Evolutionary conservation across 2,797 vertebrate genomes (phyloP).

Genomic region (Danio aesculapii): DNA sequence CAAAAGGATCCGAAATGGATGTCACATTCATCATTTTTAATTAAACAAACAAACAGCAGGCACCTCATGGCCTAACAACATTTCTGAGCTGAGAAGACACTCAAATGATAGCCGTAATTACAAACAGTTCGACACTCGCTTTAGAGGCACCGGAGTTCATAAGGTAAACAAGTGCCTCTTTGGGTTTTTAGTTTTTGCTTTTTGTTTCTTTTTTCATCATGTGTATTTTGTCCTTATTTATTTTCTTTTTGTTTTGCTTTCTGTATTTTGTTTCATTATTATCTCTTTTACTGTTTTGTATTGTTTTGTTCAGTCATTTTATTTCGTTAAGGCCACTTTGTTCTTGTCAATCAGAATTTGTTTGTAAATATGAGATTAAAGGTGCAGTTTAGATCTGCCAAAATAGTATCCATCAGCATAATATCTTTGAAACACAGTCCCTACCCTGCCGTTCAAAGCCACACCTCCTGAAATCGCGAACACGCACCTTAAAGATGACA

Average conservation of each 20-base stretch:
- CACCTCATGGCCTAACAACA: conserved; percentile 22
- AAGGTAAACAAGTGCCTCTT: background rate
- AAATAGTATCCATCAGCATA: too few relatives aligned
- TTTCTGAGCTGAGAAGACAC: conserved; percentile 36
- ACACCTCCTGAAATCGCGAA: too few relatives aligned
- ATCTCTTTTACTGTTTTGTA: background rate
- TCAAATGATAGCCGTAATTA: conserved; percentile 33
- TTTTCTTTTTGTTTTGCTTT: background rate
- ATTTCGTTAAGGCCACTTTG: background rate
- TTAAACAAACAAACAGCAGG: conserved; percentile 48
- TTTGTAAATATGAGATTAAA: too few relatives aligned
- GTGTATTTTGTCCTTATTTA: too few relatives aligned
- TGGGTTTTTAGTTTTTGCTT: background rate
- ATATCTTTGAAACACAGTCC: too few relatives aligned
- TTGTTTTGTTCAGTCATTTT: background rate
- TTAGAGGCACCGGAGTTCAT: background rate
- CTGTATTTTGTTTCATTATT: background rate
- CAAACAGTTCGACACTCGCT: conserved; percentile 9
- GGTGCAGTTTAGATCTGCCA: too few relatives aligned
- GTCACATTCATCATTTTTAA: conserved; percentile 46
- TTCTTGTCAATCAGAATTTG: background rate
- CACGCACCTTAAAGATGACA: too few relatives aligned
- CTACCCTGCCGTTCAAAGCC: too few relatives aligned
- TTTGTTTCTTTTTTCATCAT: background rate
- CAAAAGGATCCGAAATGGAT: conserved; percentile 28